Base-by-base conservation (phyloP, 2,113 vertebrate species). In the Gymnarchus niloticus region DNA sequence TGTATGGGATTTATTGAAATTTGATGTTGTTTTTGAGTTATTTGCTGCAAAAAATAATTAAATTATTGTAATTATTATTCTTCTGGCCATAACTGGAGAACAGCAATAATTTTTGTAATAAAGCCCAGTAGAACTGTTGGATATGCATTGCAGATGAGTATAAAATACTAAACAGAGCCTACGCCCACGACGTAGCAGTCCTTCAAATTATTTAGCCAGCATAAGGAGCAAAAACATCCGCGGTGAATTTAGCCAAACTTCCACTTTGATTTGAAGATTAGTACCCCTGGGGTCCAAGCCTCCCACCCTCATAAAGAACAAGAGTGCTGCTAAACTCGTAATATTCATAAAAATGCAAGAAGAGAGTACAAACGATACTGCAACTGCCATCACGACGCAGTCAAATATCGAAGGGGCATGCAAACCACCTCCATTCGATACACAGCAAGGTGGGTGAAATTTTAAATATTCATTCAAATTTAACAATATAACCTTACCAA, bases 311-410 rank as follows among this genome's bases (percentile, higher is more conserved):
- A 14, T 12, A 17, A 41, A 73, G 12, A 61, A 2, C 33, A 69
- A 37, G 65, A 17, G 3, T 37, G 65, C 3, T 17, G 6, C 41
- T 41, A 69, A 69, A 73, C 41, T 73, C 14, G 33, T 28, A 73
- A 73, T 73, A 73, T 73, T 73, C 65, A 73, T 73, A 73, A 73
- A 73, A 41, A 73, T 73, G 14, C 19, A 73, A 69, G 61, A 14
- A 73, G 28, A 41, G 19, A 73, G 5, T 17, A 6, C 65, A 19
- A 41, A 73, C 5, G 6, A 73, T 37, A 17, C 14, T 4, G 25
- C 65, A 37, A 17, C 61, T 73, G 65, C 41, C 65, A 41, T 10
- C 28, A 41, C 41, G 65, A 33, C 14, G 6, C 41, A 33, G 41
- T 69, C 17, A 41, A 73, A 19, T 37, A 41, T 73, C 12, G 17